Conservation (phyloP, 2,113 vertebrate genomes). For the Urocynchramus pylzowi region DNA sequence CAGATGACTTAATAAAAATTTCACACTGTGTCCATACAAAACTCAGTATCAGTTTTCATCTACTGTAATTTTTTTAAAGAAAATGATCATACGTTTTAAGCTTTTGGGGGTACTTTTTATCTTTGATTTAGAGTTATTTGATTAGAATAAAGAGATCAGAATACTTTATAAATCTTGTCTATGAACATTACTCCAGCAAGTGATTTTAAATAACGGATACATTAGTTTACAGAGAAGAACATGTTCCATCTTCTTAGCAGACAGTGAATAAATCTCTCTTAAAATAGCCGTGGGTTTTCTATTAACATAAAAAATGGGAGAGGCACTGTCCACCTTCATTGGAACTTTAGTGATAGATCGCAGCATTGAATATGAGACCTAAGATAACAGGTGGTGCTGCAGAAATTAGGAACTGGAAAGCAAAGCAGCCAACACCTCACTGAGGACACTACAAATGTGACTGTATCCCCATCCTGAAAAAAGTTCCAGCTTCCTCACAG, state of each 20-base stretch:
- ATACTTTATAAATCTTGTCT: not conserved
- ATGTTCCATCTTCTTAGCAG: not conserved
- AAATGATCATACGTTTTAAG: not conserved
- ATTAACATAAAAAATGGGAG: not conserved
- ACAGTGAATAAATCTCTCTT: not conserved
- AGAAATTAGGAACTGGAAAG: not conserved
- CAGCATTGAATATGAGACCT: not conserved
- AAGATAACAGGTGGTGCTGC: not conserved
- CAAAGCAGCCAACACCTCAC: not conserved
- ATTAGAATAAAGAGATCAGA: not conserved
- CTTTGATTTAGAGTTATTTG: not conserved
- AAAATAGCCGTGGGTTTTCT: not conserved
- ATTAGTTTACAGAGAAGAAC: not conserved
- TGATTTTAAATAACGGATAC: not conserved
- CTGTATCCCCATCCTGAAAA: not conserved
- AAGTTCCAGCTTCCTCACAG: not conserved
- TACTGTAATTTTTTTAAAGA: not conserved
- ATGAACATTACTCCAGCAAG: not conserved
- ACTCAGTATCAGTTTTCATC: not conserved
- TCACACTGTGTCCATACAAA: not conserved
- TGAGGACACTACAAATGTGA: not conserved
- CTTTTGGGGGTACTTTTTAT: not conserved
- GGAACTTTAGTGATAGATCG: not conserved
- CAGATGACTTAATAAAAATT: conserved; percentile 37
- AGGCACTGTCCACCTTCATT: not conserved